Evolutionary conservation across 2,113 vertebrate species (phyloP).

Genomic region (Phycodurus eques): DNA sequence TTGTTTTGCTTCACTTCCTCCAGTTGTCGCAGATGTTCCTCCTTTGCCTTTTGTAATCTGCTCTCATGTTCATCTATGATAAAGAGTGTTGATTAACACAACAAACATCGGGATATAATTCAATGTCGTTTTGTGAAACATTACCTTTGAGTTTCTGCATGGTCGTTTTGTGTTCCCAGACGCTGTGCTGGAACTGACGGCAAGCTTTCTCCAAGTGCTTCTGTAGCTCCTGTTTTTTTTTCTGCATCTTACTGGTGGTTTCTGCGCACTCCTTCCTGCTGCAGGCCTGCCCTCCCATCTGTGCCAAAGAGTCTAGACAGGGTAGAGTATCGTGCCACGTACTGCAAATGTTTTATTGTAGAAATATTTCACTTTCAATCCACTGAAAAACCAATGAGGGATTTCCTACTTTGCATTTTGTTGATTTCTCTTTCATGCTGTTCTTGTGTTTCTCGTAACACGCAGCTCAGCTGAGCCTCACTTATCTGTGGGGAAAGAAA

Average conservation of each 20-base stretch:
- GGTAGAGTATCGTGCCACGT: not conserved
- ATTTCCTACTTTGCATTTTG: conserved; percentile 52
- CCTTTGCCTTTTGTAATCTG: conserved; percentile 42
- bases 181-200: conserved; percentile 78
- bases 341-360: not conserved
- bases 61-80: conserved; percentile 68
- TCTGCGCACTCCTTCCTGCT: conserved; percentile 70
- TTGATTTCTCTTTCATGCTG: conserved; percentile 59
- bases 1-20: conserved; percentile 47
- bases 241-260: conserved; percentile 73
- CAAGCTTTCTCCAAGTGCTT: conserved; percentile 79
- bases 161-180: conserved; percentile 73
- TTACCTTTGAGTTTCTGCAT: conserved; percentile 74
- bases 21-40: conserved; percentile 53
- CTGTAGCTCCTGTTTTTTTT: conserved; percentile 80
- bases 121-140: not conserved
- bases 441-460: conserved; percentile 63
- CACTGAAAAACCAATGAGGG: not conserved
- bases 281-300: conserved; percentile 53
- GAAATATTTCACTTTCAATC: not conserved
- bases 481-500: conserved; percentile 48
- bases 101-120: not conserved
- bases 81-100: conserved; percentile 9
- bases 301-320: conserved; percentile 44
- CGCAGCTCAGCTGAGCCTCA: conserved; percentile 55